Evolutionary conservation across 92 coral and sea anemone genomes (phyloP).

Genomic region (Palythoa heliodiscus): DNA sequence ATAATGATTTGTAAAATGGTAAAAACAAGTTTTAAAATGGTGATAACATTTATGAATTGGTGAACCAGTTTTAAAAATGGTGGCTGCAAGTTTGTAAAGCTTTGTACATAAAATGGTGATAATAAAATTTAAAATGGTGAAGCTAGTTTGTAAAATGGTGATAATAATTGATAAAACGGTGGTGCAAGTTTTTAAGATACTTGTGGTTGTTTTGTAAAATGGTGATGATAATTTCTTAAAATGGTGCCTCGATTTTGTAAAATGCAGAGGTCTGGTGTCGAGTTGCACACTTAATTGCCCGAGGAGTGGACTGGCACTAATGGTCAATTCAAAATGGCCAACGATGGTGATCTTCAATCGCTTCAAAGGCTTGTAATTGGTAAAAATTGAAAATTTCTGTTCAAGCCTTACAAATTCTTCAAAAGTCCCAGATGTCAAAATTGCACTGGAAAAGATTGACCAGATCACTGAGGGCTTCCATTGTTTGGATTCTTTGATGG

Average conservation of each 20-base stretch:
- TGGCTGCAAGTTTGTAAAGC: background rate
- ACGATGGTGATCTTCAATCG: slow-evolving; percentile 23
- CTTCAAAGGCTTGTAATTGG: slow-evolving; percentile 10
- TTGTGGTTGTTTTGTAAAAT: background rate
- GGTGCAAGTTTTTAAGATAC: background rate
- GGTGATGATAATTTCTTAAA: slow-evolving; percentile 1
- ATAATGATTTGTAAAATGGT: background rate
- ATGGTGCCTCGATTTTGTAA: slow-evolving; percentile 11
- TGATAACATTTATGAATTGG: slow-evolving; percentile 14
- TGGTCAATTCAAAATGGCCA: slow-evolving; percentile 8
- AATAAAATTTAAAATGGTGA: background rate
- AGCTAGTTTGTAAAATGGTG: background rate
- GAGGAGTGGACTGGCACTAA: slow-evolving; percentile 23
- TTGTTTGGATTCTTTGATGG: slow-evolving; percentile 13
- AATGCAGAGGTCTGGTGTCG: slow-evolving; percentile 25
- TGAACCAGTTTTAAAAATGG: background rate
- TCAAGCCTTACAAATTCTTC: slow-evolving; percentile 12
- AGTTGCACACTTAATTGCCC: slow-evolving; percentile 16
- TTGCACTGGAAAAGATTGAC: slow-evolving; percentile 20
- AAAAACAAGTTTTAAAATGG: background rate
- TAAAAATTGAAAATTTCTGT: slow-evolving; percentile 11
- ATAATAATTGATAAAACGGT: background rate
- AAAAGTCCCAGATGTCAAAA: background rate
- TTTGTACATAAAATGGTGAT: background rate
- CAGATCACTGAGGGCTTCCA: slow-evolving; percentile 18